phyloP scores from a whole-genome alignment of 2,888 invertebrate genomes.

The Ophion costatus region DNA sequence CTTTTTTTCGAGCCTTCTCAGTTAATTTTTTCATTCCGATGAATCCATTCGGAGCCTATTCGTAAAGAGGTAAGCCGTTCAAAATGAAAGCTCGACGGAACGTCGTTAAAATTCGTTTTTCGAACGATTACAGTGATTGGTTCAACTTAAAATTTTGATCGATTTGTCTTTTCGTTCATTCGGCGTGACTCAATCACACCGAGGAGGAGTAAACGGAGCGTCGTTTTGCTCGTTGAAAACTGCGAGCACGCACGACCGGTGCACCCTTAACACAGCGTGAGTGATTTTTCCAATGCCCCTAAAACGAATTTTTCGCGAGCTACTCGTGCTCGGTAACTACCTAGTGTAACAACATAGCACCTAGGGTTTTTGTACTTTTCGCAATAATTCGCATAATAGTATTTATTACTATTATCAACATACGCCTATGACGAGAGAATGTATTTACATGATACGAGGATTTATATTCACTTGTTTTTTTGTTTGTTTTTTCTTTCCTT shows the following conservation, averaged over 20 bases:
- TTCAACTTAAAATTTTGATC: background rate
- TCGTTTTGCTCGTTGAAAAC: background rate
- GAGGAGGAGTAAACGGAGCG: too few relatives aligned
- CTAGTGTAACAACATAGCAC: conserved; percentile 83
- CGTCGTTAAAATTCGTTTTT: background rate
- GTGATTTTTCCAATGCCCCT: conserved; percentile 56
- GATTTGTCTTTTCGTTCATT: background rate
- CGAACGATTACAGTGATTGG: background rate
- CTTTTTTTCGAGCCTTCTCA: too few relatives aligned
- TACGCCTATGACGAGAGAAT: conserved; percentile 77
- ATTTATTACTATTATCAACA: conserved; percentile 73
- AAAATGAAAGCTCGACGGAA: too few relatives aligned
- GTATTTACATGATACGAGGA: conserved; percentile 80
- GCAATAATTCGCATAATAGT: conserved; percentile 82
- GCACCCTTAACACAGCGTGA: conserved; percentile 40
- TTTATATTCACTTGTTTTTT: background rate
- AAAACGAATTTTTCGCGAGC: conserved; percentile 62
- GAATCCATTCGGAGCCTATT: too few relatives aligned
- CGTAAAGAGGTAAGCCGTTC: too few relatives aligned
- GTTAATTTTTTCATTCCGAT: too few relatives aligned
- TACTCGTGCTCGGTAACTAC: conserved; percentile 69
- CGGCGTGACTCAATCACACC: too few relatives aligned
- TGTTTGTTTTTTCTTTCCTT: background rate
- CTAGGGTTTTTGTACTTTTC: conserved; percentile 83
- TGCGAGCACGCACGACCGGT: background rate